Conservation (phyloP, 2,797 vertebrate species). For the Pelobates cultripes region DNA sequence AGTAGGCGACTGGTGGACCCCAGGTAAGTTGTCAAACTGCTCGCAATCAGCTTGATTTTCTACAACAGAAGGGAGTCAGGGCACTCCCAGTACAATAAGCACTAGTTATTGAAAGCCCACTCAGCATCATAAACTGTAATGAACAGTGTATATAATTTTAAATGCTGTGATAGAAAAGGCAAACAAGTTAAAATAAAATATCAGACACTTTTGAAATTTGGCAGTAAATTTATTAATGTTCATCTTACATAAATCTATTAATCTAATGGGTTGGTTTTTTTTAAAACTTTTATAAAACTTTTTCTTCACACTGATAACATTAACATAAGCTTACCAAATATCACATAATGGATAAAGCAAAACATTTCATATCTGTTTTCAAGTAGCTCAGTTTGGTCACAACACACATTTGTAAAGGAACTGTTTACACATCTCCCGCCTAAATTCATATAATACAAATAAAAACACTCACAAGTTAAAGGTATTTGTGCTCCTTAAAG, state of each 20-base stretch:
- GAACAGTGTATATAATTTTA: too few species aligned
- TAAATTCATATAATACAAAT: constrained; percentile 5
- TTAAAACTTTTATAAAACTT: constrained; percentile 57
- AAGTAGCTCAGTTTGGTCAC: constrained; percentile 34
- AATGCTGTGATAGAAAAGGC: too few species aligned
- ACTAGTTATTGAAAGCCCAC: too few species aligned
- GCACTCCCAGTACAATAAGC: too few species aligned
- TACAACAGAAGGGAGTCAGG: too few species aligned
- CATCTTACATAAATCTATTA: constrained; percentile 60
- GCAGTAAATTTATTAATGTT: constrained; percentile 60
- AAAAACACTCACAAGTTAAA: not conserved
- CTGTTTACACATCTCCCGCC: constrained; percentile 23
- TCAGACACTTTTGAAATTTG: constrained; percentile 39
- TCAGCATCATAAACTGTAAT: too few species aligned
- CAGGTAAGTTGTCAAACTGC: too few species aligned
- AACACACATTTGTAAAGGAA: constrained; percentile 46
- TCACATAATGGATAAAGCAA: constrained; percentile 49
- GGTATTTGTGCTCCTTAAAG: not conserved
- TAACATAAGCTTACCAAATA: constrained; percentile 55
- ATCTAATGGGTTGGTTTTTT: constrained; percentile 24
- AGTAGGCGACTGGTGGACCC: too few species aligned
- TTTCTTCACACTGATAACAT: constrained; percentile 54
- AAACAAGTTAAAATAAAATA: not conserved
- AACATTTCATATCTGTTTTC: constrained; percentile 21
- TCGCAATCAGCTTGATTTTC: too few species aligned